These are phyloP conservation scores for Ploceus nigricollis DNA, from an alignment of 2,113 vertebrate species.

Conservation along the genomic window DNA sequence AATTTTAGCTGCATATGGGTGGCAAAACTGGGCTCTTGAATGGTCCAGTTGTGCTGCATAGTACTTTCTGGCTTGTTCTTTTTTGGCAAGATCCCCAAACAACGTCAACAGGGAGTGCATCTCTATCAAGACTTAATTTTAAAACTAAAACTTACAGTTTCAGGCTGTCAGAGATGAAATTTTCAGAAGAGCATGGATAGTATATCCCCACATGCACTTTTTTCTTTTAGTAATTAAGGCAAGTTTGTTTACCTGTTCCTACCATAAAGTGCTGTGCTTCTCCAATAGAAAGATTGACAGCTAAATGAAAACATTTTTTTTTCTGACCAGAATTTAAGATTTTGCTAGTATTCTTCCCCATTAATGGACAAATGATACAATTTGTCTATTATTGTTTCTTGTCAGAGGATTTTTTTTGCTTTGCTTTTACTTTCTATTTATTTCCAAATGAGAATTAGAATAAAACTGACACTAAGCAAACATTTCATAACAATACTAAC, in stretches of 20 bases:
- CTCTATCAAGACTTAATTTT: not conserved
- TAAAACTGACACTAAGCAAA: conserved; percentile 39
- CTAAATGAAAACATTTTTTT: conserved; percentile 27
- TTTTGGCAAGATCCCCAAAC: conserved; percentile 18
- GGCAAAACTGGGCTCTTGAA: conserved; percentile 15
- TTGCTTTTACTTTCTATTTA: conserved; percentile 33
- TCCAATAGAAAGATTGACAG: not conserved
- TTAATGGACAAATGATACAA: conserved; percentile 13
- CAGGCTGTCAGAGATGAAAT: not conserved
- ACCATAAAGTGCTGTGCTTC: conserved; percentile 28
- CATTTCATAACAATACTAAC: conserved; percentile 21
- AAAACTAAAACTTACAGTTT: not conserved
- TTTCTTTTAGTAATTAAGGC: conserved; percentile 68
- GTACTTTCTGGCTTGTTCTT: conserved; percentile 22
- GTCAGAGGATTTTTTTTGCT: conserved; percentile 22
- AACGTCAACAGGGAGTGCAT: not conserved
- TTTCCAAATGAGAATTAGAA: conserved; percentile 29
- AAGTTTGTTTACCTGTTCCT: conserved; percentile 39
- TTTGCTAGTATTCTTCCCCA: not conserved
- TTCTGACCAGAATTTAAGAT: conserved; percentile 12
- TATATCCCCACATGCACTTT: not conserved
- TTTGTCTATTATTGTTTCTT: conserved; percentile 17
- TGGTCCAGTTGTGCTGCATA: conserved; percentile 40
- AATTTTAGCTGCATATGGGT: conserved; percentile 10
- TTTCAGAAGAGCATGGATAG: not conserved